Conservation (phyloP, 2,797 vertebrate genomes). For the Falco berigora region DNA sequence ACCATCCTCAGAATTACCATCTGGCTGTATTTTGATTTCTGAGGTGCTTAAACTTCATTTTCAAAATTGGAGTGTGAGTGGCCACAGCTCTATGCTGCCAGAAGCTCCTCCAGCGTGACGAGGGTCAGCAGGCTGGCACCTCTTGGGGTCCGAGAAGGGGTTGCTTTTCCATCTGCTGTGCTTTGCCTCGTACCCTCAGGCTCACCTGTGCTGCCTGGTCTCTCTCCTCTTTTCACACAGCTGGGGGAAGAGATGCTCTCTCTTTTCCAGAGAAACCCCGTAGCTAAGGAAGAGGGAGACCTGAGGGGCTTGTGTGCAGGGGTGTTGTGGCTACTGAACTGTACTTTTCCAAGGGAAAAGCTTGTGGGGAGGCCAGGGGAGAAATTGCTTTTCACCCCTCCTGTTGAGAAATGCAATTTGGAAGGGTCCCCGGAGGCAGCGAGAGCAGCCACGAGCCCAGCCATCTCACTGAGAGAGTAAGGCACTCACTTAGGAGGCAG, state of each 20-base stretch:
- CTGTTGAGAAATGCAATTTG: conserved; percentile 39
- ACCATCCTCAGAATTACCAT: background rate
- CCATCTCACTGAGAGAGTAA: background rate
- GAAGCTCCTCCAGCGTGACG: background rate
- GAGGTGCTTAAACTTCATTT: background rate
- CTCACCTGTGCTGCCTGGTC: background rate
- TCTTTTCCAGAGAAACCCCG: background rate
- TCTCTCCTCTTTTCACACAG: background rate
- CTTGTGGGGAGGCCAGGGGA: background rate
- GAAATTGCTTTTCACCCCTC: background rate
- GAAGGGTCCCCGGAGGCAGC: background rate
- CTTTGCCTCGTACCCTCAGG: background rate
- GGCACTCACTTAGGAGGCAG: conserved; percentile 1
- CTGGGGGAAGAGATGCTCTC: background rate
- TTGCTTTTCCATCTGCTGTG: background rate
- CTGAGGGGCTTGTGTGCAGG: background rate
- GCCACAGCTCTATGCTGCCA: background rate
- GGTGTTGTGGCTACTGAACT: background rate
- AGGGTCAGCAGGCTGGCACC: background rate
- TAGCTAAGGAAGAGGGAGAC: background rate
- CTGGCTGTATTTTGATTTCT: background rate
- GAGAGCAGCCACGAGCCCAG: background rate
- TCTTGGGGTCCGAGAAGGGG: background rate
- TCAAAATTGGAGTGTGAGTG: background rate
- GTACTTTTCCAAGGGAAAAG: background rate